Conservation (phyloP, 2,113 vertebrate genomes). For the Motacilla alba region DNA sequence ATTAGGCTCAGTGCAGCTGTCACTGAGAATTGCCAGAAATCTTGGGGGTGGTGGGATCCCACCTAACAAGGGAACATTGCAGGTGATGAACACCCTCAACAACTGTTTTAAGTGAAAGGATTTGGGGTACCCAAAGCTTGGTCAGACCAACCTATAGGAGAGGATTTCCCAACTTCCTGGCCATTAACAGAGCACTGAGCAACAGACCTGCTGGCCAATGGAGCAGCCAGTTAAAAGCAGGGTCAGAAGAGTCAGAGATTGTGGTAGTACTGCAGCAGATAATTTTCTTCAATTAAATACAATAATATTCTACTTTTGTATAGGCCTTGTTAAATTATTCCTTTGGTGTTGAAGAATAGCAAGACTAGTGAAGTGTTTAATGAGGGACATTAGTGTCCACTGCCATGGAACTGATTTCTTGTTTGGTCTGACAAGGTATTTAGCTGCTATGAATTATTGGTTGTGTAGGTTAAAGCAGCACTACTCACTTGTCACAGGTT, state of each 20-base stretch:
- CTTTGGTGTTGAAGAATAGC: neutral
- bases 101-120: neutral
- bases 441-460: neutral
- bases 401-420: neutral
- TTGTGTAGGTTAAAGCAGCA: neutral
- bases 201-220: neutral
- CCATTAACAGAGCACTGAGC: neutral
- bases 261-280: neutral
- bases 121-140: neutral
- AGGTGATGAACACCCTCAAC: neutral
- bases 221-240: neutral
- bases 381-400: neutral
- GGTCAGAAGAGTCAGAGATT: neutral
- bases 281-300: neutral
- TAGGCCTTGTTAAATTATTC: neutral
- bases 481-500: neutral
- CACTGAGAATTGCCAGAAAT: neutral
- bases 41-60: neutral
- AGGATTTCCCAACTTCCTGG: neutral
- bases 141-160: neutral
- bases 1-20: neutral
- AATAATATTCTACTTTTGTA: neutral
- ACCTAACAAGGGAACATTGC: neutral
- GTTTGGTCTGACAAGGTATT: neutral
- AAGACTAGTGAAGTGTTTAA: neutral